These are phyloP conservation scores for Lordiphosa stackelbergi DNA, from an alignment of 1,140 invertebrate genomes.

Conservation along the genomic window DNA sequence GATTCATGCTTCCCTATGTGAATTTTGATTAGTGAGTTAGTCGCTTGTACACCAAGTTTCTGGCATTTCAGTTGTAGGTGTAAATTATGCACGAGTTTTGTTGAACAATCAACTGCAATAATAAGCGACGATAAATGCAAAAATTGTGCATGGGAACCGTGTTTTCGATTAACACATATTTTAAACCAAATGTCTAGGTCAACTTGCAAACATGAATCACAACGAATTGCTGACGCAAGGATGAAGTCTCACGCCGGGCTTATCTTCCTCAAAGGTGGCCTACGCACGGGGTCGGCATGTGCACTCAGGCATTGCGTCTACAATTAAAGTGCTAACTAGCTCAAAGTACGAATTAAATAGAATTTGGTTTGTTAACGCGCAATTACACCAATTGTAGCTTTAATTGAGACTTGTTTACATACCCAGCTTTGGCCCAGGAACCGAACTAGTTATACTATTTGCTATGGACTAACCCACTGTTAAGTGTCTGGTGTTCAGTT, in stretches of 20 bases:
- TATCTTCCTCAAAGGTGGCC: conserved; percentile 14
- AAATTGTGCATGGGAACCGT: too few relatives aligned
- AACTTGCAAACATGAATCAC: too few relatives aligned
- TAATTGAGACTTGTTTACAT: conserved; percentile 29
- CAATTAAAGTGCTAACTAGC: conserved; percentile 53
- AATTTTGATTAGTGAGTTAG: conserved; percentile 15
- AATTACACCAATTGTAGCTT: conserved; percentile 15
- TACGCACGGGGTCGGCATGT: conserved; percentile 30
- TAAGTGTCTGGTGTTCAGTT: conserved; percentile 40
- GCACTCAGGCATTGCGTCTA: conserved; percentile 38
- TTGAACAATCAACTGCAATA: conserved; percentile 2
- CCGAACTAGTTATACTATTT: conserved; percentile 20
- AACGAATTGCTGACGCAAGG: too few relatives aligned
- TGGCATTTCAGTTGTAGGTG: not conserved
- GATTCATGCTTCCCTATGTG: conserved; percentile 7
- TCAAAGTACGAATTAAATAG: conserved; percentile 42
- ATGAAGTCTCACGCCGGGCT: too few relatives aligned
- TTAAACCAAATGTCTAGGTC: too few relatives aligned
- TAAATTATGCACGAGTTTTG: conserved; percentile 4
- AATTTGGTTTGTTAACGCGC: conserved; percentile 9
- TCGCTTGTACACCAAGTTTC: not conserved
- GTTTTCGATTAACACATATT: too few relatives aligned
- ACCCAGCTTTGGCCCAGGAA: conserved; percentile 30
- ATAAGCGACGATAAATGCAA: conserved; percentile 4
- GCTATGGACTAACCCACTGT: conserved; percentile 11